These are phyloP conservation scores for Rhizomys pruinosus DNA, from an alignment of 2,113 vertebrate species.

Conservation along the genomic window DNA sequence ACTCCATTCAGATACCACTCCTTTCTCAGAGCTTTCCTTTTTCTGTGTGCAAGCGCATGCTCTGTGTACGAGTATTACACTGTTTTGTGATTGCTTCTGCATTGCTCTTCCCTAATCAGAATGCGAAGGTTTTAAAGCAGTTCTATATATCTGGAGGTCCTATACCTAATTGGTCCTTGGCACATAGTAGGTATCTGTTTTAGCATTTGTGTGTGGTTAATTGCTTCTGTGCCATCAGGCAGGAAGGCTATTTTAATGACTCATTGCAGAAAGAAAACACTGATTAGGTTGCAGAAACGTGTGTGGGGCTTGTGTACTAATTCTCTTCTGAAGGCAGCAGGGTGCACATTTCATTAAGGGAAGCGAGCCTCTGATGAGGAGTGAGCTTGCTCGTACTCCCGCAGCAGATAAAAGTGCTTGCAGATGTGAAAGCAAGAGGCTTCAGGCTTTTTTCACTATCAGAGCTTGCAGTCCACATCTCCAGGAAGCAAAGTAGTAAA, in stretches of 20 bases:
- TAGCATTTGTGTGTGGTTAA: not conserved
- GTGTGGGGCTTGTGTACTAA: not conserved
- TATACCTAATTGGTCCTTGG: not conserved
- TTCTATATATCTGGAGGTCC: constrained; percentile 19
- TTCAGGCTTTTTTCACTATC: constrained; percentile 76
- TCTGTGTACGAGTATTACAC: not conserved
- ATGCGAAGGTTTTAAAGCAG: not conserved
- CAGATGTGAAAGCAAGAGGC: constrained; percentile 78
- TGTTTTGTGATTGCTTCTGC: not conserved
- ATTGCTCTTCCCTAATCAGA: not conserved
- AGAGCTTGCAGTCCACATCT: constrained; percentile 77
- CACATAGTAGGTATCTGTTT: not conserved
- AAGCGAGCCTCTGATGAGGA: constrained; percentile 56
- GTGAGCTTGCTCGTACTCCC: constrained; percentile 8
- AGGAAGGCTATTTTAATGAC: constrained; percentile 36
- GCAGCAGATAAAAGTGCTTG: constrained; percentile 77
- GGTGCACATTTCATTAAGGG: constrained; percentile 29
- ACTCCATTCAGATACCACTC: not conserved
- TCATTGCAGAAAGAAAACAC: constrained; percentile 45
- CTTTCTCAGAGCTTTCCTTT: not conserved
- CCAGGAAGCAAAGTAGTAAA: constrained; percentile 83
- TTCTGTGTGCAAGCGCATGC: not conserved
- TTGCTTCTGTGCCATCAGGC: not conserved
- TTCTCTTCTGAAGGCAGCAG: constrained; percentile 19
- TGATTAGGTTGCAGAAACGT: constrained; percentile 19